Conservation (phyloP, 2,113 vertebrate genomes). For the Epinephelus lanceolatus region DNA sequence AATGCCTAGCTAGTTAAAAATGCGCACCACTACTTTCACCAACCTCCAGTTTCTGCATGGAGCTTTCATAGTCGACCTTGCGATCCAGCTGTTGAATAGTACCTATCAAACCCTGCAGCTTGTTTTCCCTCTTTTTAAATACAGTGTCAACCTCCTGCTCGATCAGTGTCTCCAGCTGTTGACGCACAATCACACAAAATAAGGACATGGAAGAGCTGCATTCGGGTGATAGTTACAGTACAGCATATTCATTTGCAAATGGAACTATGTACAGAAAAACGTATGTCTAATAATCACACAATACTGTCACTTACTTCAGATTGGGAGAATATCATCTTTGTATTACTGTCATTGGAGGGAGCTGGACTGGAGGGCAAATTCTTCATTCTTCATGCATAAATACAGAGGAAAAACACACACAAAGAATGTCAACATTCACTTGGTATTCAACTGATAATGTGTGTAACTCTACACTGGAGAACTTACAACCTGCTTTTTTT, state of each 20-base stretch:
- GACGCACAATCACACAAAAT: conserved; percentile 2
- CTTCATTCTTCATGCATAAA: conserved; percentile 47
- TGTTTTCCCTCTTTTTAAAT: conserved; percentile 13
- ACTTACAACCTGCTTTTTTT: neutral
- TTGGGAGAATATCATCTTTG: conserved; percentile 25
- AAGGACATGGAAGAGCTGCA: neutral
- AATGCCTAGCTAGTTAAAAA: neutral
- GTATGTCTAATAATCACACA: neutral
- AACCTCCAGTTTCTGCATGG: conserved; percentile 65
- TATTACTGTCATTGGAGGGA: neutral
- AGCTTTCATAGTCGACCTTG: conserved; percentile 1
- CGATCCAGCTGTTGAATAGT: conserved; percentile 35
- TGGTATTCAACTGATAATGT: neutral
- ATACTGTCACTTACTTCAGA: conserved; percentile 55
- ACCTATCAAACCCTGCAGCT: conserved; percentile 44
- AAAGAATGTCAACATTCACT: neutral
- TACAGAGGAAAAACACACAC: neutral
- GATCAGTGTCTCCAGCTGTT: conserved; percentile 56
- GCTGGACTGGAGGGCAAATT: fast-evolving
- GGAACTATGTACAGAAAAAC: neutral
- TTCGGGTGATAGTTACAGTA: neutral
- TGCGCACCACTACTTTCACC: neutral
- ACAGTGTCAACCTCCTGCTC: conserved; percentile 47
- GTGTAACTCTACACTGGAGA: neutral
- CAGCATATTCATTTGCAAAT: neutral